phyloP scores from a whole-genome alignment of 2,888 invertebrate genomes.

The Azorinus chamasolen region DNA sequence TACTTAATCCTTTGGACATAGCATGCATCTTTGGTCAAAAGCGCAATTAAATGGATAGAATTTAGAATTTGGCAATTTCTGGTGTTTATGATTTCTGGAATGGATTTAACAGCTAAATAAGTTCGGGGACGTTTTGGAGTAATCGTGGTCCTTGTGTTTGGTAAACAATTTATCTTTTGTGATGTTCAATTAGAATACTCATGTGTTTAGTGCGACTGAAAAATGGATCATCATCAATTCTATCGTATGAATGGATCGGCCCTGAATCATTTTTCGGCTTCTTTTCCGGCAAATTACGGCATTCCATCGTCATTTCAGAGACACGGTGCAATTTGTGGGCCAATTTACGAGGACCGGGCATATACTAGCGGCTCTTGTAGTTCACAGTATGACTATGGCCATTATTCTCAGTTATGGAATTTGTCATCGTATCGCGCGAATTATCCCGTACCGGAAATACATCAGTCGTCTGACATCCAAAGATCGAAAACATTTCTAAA shows the following conservation, averaged over 20 bases:
- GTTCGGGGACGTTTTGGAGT: constrained; percentile 8
- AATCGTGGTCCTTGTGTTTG: constrained; percentile 35
- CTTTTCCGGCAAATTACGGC: constrained; percentile 59
- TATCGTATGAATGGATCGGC: constrained; percentile 74
- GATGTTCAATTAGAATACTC: constrained; percentile 43
- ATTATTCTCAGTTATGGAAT: constrained; percentile 53
- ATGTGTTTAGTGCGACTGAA: constrained; percentile 42
- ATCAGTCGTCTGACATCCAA: background rate
- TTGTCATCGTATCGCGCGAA: constrained; percentile 35
- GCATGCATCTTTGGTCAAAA: constrained; percentile 49
- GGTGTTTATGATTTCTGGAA: constrained; percentile 30
- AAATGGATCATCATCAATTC: constrained; percentile 70
- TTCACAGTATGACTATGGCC: constrained; percentile 27
- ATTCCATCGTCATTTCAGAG: constrained; percentile 41
- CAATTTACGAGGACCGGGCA: constrained; percentile 34
- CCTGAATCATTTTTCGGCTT: constrained; percentile 69
- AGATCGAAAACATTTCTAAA: background rate
- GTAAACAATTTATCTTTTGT: constrained; percentile 48
- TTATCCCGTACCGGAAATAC: constrained; percentile 11
- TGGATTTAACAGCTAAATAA: constrained; percentile 51
- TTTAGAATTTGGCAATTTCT: constrained; percentile 44
- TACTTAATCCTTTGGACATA: background rate
- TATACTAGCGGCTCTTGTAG: background rate
- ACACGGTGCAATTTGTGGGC: constrained; percentile 43
- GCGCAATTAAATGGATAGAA: constrained; percentile 57